Base-by-base conservation (phyloP, 2,888 invertebrate genomes). In the Diadegma fenestrale region DNA sequence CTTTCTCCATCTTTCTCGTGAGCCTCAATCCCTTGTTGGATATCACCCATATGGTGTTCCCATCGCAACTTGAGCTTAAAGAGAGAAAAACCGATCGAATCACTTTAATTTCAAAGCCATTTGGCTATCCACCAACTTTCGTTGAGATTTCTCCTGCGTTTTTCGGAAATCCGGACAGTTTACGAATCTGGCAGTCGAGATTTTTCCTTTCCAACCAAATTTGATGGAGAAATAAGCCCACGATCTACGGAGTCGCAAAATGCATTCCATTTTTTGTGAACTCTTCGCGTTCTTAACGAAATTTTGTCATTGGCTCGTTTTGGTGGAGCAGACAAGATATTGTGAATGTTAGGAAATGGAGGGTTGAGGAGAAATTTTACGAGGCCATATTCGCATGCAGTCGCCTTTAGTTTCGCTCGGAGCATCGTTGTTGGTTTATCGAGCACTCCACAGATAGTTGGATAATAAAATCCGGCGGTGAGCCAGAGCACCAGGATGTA, bases 361-460 rank as follows among this genome's bases (percentile, higher is more conserved):
- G 43, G 33, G 54, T 63, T 22, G 69, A 73, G 58, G 5, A 41
- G 75, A 73, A 43, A 79, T 79, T 79, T 79, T 63, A 83, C 66
- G 68, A 61, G 58, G 33, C 33, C 30, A 69, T 37, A 33, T 45
- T 45, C 37, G n/a, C n/a, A n/a, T n/a, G n/a, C n/a, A 43, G 37
- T 17, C 71, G 61, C 37, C 43, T 37, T 48, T 33, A 12, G n/a
- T 14, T 45, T 75, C 5, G 37, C 26, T 41, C 48, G 22, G 19
- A 22, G n/a, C 30, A 80, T 80, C 61, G 80, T 77, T 80, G 76
- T 80, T 80, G 84, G 80, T 84, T 77, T 84, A 81, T 84, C 80
- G 84, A 84, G 73, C 77, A 81, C 73, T 84, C 73, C 77, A 63
- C 77, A 22, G 80, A 80, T 73, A 81, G 73, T 80, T 68, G 73